Conservation (phyloP, 64 coral and sea anemone genomes). For the Stichodactyla helianthus region DNA sequence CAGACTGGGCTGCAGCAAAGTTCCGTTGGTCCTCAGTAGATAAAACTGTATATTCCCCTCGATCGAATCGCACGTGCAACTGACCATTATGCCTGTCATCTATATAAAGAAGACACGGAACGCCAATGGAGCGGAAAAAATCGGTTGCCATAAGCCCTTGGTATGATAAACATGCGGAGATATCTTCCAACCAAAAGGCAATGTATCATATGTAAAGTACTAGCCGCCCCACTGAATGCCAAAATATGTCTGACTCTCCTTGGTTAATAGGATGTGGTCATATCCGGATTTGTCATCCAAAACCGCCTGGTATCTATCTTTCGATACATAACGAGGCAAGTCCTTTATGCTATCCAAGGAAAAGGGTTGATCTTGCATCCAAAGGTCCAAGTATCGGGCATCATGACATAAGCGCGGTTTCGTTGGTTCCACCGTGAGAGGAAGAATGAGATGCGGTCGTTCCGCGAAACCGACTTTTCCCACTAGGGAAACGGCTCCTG, state of each 20-base stretch:
- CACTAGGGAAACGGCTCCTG: not conserved
- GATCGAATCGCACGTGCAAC: conserved; percentile 17
- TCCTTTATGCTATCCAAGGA: not conserved
- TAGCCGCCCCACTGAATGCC: not conserved
- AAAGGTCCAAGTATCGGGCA: not conserved
- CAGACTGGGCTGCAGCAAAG: conserved; percentile 22
- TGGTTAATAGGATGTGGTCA: no score
- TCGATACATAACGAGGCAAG: not conserved
- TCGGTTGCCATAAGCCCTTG: conserved; percentile 10
- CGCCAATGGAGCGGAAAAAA: conserved; percentile 18
- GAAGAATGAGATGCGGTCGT: no score
- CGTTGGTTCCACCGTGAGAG: no score
- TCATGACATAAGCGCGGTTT: no score
- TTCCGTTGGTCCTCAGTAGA: conserved; percentile 18
- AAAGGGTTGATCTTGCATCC: not conserved
- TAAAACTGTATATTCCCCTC: conserved; percentile 18
- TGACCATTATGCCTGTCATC: conserved; percentile 59
- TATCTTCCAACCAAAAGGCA: no score
- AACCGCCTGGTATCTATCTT: not conserved
- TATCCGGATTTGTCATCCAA: not conserved
- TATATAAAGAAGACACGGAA: conserved; percentile 46
- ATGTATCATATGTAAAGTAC: no score
- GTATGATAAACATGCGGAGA: conserved; percentile 18
- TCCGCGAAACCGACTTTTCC: no score
- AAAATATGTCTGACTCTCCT: not conserved